phyloP scores from a whole-genome alignment of 2,888 invertebrate species.

The Strigamia transsilvanica region DNA sequence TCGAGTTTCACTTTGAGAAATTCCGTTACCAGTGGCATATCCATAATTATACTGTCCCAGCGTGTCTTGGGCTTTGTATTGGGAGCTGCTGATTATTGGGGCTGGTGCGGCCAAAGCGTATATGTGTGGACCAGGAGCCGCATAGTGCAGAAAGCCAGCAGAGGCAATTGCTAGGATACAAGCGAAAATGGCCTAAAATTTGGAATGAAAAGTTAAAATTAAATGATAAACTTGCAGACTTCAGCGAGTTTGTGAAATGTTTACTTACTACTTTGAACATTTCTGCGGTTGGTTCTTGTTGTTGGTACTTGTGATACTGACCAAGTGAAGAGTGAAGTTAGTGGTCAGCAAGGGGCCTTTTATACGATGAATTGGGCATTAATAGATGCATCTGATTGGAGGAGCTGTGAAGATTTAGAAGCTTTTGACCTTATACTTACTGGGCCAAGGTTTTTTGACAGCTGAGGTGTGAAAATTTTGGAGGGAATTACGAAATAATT shows the following conservation, averaged over 20 bases:
- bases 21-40: constrained; percentile 74
- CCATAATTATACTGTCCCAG: constrained; percentile 77
- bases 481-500: neutral
- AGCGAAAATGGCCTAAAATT: neutral
- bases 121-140: neutral
- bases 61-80: constrained; percentile 75
- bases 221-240: neutral
- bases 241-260: neutral
- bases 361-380: neutral
- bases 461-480: neutral
- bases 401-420: constrained; percentile 13
- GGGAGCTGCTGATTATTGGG: constrained; percentile 71
- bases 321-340: constrained; percentile 25
- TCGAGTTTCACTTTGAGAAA: constrained; percentile 77
- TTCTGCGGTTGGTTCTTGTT: constrained; percentile 3
- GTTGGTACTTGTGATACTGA: neutral
- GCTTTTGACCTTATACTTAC: constrained; percentile 21
- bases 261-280: constrained; percentile 37
- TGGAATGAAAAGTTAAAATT: neutral
- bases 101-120: constrained; percentile 62
- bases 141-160: neutral
- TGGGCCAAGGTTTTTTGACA: constrained; percentile 19
- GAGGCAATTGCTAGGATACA: neutral
- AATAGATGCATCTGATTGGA: neutral
- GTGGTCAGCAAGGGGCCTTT: neutral